Base-by-base conservation (phyloP, 92 coral and sea anemone species). In the Actinernus sp. region DNA sequence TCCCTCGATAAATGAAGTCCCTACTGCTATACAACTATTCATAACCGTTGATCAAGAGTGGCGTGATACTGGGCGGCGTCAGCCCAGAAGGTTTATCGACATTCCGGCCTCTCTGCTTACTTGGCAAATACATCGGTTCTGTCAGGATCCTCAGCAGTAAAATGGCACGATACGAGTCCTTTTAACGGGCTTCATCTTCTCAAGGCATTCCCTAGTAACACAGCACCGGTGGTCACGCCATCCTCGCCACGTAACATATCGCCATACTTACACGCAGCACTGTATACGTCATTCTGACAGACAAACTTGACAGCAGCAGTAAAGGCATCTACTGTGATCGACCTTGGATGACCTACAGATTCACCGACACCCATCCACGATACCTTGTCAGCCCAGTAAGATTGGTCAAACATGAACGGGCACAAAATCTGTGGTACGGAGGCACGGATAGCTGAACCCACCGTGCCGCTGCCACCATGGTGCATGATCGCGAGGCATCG, bases 301-400 rank as follows among this genome's bases (percentile, higher is more conserved):
- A 54, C 86, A 3, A 65, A 52, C 27, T 55, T 68, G 22, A 89
- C 68, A 0, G 96, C 96, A 32, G 55, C 47, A 7, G 70, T 63
- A 63, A 89, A 80, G 6, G 76, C 55, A 6, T 49, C 55, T 20
- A 81, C 74, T 23, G 55, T 76, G 17, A 90, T 45, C 16, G 88
- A 73, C 67, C 92, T 51, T 39, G 92, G 92, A 47, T 90, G 96
- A 5, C 96, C 96, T 1, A 90, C 63, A 1, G 96, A 86, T 36
- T 80, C 92, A 0, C 96, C 96, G 1, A 90, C 89, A 7, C 92
- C 96, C 92, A 90, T 86, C 96, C 96, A 90, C n/a, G 92, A 59
- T 12, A 85, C 84, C 65, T 90, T 90, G 40, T 90, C 96, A 7
- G 84, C 96, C 96, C 96, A 90, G 55, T 90, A 90, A 1, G 96